These are phyloP conservation scores for Aleadryas rufinucha DNA, from an alignment of 2,113 vertebrate genomes.

Conservation along the genomic window DNA sequence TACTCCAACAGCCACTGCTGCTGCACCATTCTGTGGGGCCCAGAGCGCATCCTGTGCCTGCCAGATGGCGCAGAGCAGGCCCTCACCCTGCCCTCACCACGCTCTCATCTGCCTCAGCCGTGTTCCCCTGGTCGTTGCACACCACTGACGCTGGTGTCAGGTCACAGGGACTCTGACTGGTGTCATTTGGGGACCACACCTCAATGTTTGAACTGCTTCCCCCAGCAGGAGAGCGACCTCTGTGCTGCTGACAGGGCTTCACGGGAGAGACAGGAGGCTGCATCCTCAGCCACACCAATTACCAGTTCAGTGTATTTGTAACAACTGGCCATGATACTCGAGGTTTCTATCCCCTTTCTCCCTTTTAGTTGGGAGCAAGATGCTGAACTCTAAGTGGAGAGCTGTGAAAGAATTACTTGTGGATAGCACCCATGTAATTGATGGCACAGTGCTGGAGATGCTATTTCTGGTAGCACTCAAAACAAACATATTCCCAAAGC, in stretches of 20 bases:
- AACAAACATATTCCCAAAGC: neutral
- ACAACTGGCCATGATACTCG: neutral
- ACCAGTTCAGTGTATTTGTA: neutral
- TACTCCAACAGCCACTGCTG: neutral
- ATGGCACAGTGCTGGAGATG: neutral
- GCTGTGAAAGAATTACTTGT: neutral
- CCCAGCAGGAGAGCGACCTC: neutral
- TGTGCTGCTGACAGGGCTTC: neutral
- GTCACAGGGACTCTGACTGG: neutral
- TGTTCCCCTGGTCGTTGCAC: neutral
- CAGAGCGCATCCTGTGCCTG: neutral
- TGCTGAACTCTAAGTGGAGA: neutral
- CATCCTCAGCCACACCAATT: neutral
- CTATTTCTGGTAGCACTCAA: slow-evolving; percentile 1
- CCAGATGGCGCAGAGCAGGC: neutral
- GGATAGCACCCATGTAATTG: neutral
- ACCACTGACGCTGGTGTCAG: neutral
- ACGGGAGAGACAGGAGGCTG: neutral
- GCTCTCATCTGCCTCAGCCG: neutral
- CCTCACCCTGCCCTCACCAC: neutral
- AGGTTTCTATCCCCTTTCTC: neutral
- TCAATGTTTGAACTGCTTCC: neutral
- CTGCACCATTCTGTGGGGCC: neutral
- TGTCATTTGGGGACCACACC: neutral
- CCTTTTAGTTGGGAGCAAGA: neutral